phyloP scores from a whole-genome alignment of 2,888 invertebrate genomes.

The Leucophenga maculata region DNA sequence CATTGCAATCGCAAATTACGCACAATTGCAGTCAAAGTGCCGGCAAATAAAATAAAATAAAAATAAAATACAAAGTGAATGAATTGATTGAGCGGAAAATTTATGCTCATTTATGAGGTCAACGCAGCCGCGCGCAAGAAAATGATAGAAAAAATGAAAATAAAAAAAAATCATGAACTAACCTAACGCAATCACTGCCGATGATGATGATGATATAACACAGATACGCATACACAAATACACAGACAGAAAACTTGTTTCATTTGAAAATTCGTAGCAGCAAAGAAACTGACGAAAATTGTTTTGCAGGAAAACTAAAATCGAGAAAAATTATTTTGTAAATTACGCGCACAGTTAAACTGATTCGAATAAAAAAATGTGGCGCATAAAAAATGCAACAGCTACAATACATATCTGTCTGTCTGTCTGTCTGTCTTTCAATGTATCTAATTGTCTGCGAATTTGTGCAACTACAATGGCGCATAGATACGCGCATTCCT shows the following conservation, averaged over 20 bases:
- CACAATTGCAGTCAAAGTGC: neutral
- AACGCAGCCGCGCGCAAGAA: neutral
- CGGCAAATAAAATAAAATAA: neutral
- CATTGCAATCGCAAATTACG: too few relatives aligned
- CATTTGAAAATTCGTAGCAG: neutral
- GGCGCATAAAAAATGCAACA: neutral
- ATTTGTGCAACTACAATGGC: neutral
- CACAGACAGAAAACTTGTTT: conserved; percentile 15
- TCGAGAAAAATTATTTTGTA: neutral
- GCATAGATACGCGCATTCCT: neutral
- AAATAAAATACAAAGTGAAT: neutral
- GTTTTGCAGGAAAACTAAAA: conserved; percentile 3
- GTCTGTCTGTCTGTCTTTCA: neutral
- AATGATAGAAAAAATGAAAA: neutral
- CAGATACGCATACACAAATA: neutral
- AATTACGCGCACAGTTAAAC: neutral
- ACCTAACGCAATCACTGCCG: neutral
- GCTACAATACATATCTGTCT: neutral
- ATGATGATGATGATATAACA: conserved; percentile 1
- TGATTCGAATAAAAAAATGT: neutral
- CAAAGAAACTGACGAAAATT: conserved; percentile 4
- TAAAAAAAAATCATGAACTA: conserved; percentile 11
- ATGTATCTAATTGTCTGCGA: neutral
- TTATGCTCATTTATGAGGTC: conserved; percentile 23
- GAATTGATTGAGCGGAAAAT: conserved; percentile 1